These are phyloP conservation scores for Lasioglossum lativentre DNA, from an alignment of 2,888 invertebrate genomes.

Conservation along the genomic window DNA sequence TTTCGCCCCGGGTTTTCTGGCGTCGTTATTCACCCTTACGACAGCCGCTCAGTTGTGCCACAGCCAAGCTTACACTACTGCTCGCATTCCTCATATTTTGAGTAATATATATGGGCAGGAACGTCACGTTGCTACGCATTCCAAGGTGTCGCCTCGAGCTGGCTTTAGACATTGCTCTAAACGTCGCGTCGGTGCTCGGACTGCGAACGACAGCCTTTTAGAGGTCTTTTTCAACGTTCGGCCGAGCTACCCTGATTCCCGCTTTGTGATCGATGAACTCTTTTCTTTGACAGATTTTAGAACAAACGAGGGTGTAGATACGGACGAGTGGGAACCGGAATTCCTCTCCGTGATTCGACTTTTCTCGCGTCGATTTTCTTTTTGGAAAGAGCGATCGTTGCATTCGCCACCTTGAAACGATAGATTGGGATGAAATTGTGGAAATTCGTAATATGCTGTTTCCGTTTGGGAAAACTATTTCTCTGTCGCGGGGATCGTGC, in stretches of 20 bases:
- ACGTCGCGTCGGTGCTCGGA: conserved; percentile 5
- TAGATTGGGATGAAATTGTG: not conserved
- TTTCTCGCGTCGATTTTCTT: not conserved
- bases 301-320: not conserved
- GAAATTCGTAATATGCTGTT: not conserved
- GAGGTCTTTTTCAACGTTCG: conserved; percentile 1
- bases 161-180: conserved; percentile 9
- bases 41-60: not conserved
- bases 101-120: conserved; percentile 15
- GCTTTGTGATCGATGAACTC: conserved; percentile 22
- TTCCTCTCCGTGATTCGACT: not conserved
- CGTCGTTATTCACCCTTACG: conserved; percentile 5
- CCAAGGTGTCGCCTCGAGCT: conserved; percentile 4
- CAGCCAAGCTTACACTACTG: not conserved
- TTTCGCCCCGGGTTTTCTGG: not conserved
- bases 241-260: conserved; percentile 9
- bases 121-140: conserved; percentile 7
- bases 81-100: conserved; percentile 15
- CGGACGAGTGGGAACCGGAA: not conserved
- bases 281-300: not conserved
- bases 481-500: no score
- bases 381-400: no score
- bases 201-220: not conserved
- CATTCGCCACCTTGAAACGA: not conserved
- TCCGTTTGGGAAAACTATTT: no score